A percentile compares a stretch with the other conserved stretches of the same genome.
Conservation (phyloP, 2,888 invertebrate species). For the Pterostichus madidus region DNA sequence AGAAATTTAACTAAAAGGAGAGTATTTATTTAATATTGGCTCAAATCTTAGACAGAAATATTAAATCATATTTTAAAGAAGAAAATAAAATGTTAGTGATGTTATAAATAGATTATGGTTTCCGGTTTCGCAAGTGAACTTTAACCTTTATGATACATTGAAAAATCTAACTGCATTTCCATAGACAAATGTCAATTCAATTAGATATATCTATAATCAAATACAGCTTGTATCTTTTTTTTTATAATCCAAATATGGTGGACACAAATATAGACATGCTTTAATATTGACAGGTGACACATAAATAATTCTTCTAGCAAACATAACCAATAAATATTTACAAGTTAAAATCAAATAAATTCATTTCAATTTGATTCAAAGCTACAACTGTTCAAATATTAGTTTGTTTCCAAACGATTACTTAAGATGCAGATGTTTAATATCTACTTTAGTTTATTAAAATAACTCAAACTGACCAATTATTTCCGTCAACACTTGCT, state of each 20-base stretch:
- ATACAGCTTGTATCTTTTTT: not conserved
- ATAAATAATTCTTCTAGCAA: not conserved
- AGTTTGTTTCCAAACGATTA: conserved; percentile 3
- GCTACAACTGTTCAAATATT: not conserved
- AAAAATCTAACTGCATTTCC: no score
- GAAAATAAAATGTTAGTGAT: no score
- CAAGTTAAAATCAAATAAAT: not conserved
- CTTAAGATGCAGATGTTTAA: not conserved
- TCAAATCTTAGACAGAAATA: no score
- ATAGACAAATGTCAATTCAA: no score
- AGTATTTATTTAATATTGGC: no score
- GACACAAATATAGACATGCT: not conserved
- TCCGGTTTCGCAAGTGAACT: no score
- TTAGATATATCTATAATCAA: not conserved
- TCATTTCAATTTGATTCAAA: not conserved
- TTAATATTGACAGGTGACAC: conserved; percentile 8
- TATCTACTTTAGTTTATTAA: not conserved
- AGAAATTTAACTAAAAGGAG: no score
- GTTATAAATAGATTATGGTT: no score
- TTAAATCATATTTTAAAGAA: no score
- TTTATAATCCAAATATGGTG: conserved; percentile 1
- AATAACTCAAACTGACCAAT: not conserved
- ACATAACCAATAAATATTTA: conserved; percentile 5
- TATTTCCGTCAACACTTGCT: no score
- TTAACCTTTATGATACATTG: no score